Conservation (phyloP, 2,888 invertebrate species). For the Agonopterix arenella region DNA sequence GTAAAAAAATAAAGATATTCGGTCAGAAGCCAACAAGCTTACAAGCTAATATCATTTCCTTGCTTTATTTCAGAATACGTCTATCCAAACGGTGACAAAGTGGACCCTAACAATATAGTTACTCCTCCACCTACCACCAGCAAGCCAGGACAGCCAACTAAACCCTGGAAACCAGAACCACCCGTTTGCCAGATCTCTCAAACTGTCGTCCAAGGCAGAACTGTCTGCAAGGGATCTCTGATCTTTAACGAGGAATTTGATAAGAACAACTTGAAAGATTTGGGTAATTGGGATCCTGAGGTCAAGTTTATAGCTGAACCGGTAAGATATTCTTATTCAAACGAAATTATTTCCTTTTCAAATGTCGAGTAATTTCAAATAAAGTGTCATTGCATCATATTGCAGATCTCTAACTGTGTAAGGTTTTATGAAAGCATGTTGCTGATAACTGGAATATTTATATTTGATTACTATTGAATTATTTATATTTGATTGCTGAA, state of each 20-base stretch:
- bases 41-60: no score
- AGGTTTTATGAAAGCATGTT: no score
- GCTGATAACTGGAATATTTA: no score
- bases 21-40: no score
- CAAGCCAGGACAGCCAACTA: neutral
- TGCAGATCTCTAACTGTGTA: no score
- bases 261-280: slow-evolving; percentile 31
- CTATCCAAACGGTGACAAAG: slow-evolving; percentile 43
- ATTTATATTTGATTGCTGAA: no score
- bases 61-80: slow-evolving; percentile 43
- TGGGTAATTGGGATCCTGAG: slow-evolving; percentile 67
- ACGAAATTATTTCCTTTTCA: no score
- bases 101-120: slow-evolving; percentile 7
- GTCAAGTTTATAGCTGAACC: slow-evolving; percentile 77
- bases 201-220: slow-evolving; percentile 37
- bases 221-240: slow-evolving; percentile 68
- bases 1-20: no score
- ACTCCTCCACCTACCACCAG: neutral
- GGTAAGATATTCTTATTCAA: slow-evolving; percentile 41
- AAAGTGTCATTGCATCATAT: no score
- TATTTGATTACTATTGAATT: no score
- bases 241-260: slow-evolving; percentile 80
- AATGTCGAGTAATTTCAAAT: no score
- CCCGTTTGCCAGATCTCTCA: slow-evolving; percentile 31
- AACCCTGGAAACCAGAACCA: slow-evolving; percentile 9